Evolutionary conservation across 2,797 vertebrate genomes (phyloP), one percentile per base, ranked within the genome.

Genomic region (Varecia variegata): DNA sequence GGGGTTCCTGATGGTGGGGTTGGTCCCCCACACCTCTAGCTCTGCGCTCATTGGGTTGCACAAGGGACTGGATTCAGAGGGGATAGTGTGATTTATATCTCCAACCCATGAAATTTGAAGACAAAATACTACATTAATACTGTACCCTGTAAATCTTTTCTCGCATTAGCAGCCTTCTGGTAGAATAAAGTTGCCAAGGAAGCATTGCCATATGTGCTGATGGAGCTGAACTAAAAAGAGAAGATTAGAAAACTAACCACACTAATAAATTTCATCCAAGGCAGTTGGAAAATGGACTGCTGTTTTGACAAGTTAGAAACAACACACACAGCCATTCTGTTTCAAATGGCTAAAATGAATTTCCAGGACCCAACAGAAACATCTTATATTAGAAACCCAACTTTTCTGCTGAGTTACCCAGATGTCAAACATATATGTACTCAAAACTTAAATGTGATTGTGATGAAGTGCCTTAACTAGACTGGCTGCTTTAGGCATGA

Each of bases 141-240:
- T 77, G 83, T 96, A 18, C 94, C 91, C 88, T 97, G 97, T 97
- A 98, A 98, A 97, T 97, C 97, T 97, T 98, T 97, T 96, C 97
- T 96, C 96, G 32, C 97, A 97, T 98, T 97, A 98, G 94, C 97
- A 95, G 93, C 96, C 96, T 91, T 92, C 94, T 96, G 94, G 94
- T 94, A 27, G 43, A 40, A 43, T 92, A 15, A 43, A 84, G 87
- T 92, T 97, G 96, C 97, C 95, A 93, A 73, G 87, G 94, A 97
- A 97, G 94, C 94, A 74, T 94, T 95, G 96, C 97, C 97, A 93
- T 68, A 95, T 97, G 97, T 96, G 97, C 96, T 89, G 96, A 96
- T 96, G 95, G 96, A 95, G 94, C 97, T 43, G 68, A 94, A 95
- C 86, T 94, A 73, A 90, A 90, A 96, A 47, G 91, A 90, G 94